Percentiles rank a stretch among this genome's conserved stretches.
These are phyloP conservation scores for Petromus typicus DNA, from an alignment of 2,113 vertebrate genomes.

Conservation along the genomic window DNA sequence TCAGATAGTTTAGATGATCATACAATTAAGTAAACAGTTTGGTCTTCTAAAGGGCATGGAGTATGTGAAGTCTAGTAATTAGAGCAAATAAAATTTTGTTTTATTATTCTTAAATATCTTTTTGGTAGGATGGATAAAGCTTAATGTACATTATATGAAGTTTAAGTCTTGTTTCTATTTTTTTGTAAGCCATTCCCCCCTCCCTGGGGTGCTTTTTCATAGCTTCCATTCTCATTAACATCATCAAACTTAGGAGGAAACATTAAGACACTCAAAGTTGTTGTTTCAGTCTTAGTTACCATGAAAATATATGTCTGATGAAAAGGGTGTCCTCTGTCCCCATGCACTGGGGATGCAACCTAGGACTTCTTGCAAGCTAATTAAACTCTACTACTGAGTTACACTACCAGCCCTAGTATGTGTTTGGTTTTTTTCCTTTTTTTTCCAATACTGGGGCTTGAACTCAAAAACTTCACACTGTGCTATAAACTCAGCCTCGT, in stretches of 20 bases:
- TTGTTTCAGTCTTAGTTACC: background rate
- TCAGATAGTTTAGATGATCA: background rate
- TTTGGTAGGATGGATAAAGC: slow-evolving; percentile 1
- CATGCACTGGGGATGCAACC: background rate
- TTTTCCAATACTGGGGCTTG: background rate
- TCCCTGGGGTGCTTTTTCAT: background rate
- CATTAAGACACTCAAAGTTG: background rate
- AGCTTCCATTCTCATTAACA: background rate
- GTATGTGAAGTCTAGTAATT: background rate
- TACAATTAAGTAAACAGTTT: background rate
- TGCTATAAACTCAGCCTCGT: background rate
- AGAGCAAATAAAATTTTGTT: background rate
- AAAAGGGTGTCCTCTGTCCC: background rate
- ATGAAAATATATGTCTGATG: background rate
- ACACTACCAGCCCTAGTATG: background rate
- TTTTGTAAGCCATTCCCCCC: background rate
- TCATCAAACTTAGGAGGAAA: background rate
- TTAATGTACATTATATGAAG: background rate
- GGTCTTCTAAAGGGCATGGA: background rate
- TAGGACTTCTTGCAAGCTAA: background rate
- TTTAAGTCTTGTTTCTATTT: background rate
- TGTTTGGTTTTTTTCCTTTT: background rate
- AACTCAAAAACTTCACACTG: background rate
- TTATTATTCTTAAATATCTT: slow-evolving; percentile 31
- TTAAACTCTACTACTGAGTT: background rate